Evolutionary conservation across 2,797 vertebrate genomes (phyloP), one percentile per base, ranked within the genome.

Genomic region (Fringilla coelebs): DNA sequence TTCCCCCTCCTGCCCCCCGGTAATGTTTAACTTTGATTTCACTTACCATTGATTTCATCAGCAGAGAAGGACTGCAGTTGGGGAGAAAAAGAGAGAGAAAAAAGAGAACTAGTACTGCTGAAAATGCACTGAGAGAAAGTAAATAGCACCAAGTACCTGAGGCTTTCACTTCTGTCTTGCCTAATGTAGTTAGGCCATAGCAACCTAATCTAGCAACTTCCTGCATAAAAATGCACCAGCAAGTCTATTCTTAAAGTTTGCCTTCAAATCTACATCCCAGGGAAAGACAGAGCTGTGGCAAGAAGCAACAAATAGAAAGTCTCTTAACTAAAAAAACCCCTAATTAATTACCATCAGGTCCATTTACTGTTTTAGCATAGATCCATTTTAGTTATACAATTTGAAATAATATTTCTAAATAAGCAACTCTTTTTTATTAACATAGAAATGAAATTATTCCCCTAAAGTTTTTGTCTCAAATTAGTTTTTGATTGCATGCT

Each of bases 1-100:
- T 66, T 43, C 41, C 77, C 94, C 80, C 80, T 85, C 32, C 58
- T 86, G 41, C 84, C 83, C 87, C 70, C 32, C 12, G 17, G 71
- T 94, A 38, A 82, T 95, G 13, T 81, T 95, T 78, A 86, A 38
- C 45, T 88, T 91, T 78, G 70, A 38, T 94, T 96, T 88, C 91
- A 99, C 99, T 99, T 98, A 99, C 99, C 99, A 96, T 98, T 99
- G 97, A 99, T 97, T 98, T 99, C 98, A 95, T 99, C 99, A 92
- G 99, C 96, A 91, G 98, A 88, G 98, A 99, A 99, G 88, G 99
- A 98, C 98, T 98, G 98, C 88, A 94, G 96, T 86, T 92, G 88
- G 48, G 58, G 63, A 91, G 61, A 89, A 83, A 89, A 45, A 96
- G 80, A 96, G 73, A 73, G 83, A 97, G 45, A 97, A 57, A 93